Base-by-base conservation (phyloP, 2,797 vertebrate genomes). In the Chiropotes sagulatus region DNA sequence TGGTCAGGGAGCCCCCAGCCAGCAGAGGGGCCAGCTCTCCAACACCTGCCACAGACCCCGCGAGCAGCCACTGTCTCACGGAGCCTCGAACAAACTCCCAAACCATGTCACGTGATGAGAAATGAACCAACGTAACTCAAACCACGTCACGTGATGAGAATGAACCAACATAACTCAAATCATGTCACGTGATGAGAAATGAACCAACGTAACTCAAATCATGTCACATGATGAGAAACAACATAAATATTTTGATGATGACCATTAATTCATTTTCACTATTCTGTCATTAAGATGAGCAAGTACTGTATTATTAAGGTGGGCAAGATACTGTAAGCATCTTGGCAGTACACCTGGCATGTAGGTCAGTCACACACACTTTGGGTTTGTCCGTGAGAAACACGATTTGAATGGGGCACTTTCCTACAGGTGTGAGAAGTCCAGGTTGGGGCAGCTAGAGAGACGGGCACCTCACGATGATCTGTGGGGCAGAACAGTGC, bases 21-120 rank as follows among this genome's bases (percentile, higher is more conserved):
- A 9, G 36, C 67, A 36, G n/a, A 4, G 14, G 75, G 28, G 75
- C 28, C 15, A 7, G 41, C 41, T 41, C 73, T 75, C 14, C 58
- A 26, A 26, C 41, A 75, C 41, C 73, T 46, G 41, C 75, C 75
- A 48, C 7, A 46, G 75, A 46, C 26, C 28, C 13, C 33, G 58
- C 13, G 64, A 33, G 64, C 0, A 30, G 64, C 33, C 64, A 10
- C 41, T 7, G 3, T 50, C 52, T 24, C 2, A 0, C 1, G 0
- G 24, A 52, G 52, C 14, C 67, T 26, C 12, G 5, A 8, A 26
- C 0, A 22, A 52, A 33, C 28, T 22, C 19, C 33, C 44, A 48
- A 64, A 64, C 61, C 30, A 15, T 2, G 0, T 28, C 57, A 28
- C 1, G 50, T 17, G 50, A 52, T 52, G 17, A 19, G 50, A 52